Evolutionary conservation across 2,888 invertebrate genomes (phyloP), one percentile per base, ranked within the genome.

Genomic region (Clanis bilineata): DNA sequence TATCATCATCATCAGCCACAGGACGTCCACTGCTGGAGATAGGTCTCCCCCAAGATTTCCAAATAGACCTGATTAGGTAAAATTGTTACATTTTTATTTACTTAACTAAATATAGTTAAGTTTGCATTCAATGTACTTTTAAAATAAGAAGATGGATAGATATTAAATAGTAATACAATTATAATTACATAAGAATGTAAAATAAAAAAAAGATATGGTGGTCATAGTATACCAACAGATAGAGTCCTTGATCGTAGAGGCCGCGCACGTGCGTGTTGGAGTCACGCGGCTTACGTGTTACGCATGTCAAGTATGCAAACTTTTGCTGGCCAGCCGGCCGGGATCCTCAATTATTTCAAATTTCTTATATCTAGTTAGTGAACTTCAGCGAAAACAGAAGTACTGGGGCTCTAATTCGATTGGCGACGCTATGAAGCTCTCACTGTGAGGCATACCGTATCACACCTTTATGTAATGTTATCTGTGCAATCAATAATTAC

Each of bases 171-270:
- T n/a, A 25, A 25, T 25, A 25, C 25, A 25, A 25, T 25, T 4
- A 25, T 25, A 25, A 25, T 25, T 4, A 25, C n/a, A n/a, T n/a
- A n/a, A n/a, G n/a, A n/a, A n/a, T n/a, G n/a, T n/a, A 70, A 65
- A 69, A 76, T 79, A 80, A 85, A 83, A 83, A 78, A 76, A 78
- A 76, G 77, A 82, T 84, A 83, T 82, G 85, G 85, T 83, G 80
- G 76, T 76, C 75, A 78, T 77, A 77, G 77, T 73, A 80, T 80
- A 79, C 77, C 74, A 79, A 79, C 75, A 76, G 79, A 80, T 80
- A 77, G 74, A 69, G 72, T 72, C 67, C 69, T 65, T 63, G 69
- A 80, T 83, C 76, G 71, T 64, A 76, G 66, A 85, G 68, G 73
- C 85, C 54, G 76, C 74, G 73, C 85, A 85, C 85, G 84, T 81